phyloP scores from a whole-genome alignment of 2,113 vertebrate genomes.

The Uropsilus gracilis region DNA sequence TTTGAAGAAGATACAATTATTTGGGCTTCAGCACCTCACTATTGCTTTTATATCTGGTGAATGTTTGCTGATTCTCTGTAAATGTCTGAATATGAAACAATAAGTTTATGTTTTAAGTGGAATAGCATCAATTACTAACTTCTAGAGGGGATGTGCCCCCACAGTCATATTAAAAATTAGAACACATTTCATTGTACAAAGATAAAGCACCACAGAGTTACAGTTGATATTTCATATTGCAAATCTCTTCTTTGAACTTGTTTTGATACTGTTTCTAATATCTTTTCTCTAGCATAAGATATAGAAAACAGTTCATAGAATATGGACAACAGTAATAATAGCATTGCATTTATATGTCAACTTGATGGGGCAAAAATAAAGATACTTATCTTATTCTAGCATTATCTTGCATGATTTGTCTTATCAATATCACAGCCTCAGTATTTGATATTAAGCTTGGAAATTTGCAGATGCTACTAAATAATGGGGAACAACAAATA shows the following conservation, averaged over 20 bases:
- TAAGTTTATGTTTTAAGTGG: neutral
- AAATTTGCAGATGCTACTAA: constrained; percentile 77
- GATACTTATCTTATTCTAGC: constrained; percentile 51
- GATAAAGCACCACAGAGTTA: neutral
- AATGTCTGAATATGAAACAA: neutral
- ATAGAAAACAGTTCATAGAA: neutral
- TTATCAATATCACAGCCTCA: constrained; percentile 68
- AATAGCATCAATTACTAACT: neutral
- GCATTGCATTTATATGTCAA: neutral
- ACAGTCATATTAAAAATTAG: neutral
- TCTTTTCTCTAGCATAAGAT: neutral
- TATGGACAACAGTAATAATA: constrained; percentile 48
- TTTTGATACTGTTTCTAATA: neutral
- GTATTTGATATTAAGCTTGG: constrained; percentile 55
- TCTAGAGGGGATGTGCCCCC: neutral
- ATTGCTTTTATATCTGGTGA: neutral
- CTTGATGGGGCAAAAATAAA: constrained; percentile 60
- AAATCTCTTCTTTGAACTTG: neutral
- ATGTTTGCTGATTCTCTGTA: neutral
- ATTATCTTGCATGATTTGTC: constrained; percentile 70
- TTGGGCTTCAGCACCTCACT: neutral
- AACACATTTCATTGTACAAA: neutral
- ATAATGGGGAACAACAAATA: constrained; percentile 58
- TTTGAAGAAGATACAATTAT: neutral
- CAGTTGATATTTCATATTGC: neutral